A percentile compares a stretch with the other conserved stretches of the same genome.
Conservation (phyloP, 2,797 vertebrate species). For the Poliocrania exsul region DNA sequence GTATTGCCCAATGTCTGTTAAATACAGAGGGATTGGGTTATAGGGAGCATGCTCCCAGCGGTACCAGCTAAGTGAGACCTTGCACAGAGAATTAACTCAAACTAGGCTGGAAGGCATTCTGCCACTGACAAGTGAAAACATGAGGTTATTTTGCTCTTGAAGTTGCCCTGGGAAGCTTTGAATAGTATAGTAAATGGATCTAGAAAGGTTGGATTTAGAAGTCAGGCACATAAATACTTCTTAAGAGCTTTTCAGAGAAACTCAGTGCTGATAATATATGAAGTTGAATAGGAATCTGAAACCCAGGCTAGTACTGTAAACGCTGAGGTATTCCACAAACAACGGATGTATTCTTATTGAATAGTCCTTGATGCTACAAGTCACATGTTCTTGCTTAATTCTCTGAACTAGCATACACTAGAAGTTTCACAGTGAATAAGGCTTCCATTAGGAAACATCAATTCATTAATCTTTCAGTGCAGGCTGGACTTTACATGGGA, state of each 20-base stretch:
- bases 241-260: conserved; percentile 44
- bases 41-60: background rate
- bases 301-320: background rate
- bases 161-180: background rate
- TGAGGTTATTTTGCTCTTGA: background rate
- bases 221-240: background rate
- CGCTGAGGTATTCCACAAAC: background rate
- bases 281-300: background rate
- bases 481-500: background rate
- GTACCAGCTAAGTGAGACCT: background rate
- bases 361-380: background rate
- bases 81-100: background rate
- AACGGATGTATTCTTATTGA: conserved; percentile 24
- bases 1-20: background rate
- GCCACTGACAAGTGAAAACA: background rate
- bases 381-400: background rate
- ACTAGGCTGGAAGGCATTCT: background rate
- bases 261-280: background rate
- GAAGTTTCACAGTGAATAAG: background rate
- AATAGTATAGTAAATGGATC: background rate
- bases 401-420: background rate
- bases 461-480: background rate
- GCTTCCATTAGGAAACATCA: background rate
- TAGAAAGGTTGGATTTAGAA: conserved; percentile 7
- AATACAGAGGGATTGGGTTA: rapidly evolving